Conservation (phyloP, 2,888 invertebrate genomes). For the Cryptocephalus primarius region DNA sequence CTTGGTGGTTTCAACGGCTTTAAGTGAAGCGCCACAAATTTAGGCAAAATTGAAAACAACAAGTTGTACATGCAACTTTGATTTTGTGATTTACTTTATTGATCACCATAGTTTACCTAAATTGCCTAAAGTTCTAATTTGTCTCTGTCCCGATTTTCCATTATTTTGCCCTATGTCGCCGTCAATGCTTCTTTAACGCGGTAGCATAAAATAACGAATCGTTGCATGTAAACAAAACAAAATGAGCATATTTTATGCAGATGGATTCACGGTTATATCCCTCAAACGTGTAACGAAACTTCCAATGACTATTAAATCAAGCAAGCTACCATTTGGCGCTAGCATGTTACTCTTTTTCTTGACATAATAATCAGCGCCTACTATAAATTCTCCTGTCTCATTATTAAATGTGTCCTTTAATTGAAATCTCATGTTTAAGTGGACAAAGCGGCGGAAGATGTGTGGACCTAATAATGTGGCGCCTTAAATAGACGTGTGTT, state of each 20-base stretch:
- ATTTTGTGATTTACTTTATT: too few relatives aligned
- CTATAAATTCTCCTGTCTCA: slow-evolving; percentile 39
- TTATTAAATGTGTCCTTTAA: slow-evolving; percentile 50
- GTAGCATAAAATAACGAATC: neutral
- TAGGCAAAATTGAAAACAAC: too few relatives aligned
- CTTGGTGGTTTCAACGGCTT: too few relatives aligned
- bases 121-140: too few relatives aligned
- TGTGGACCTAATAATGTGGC: neutral
- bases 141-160: too few relatives aligned
- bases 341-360: slow-evolving; percentile 20
- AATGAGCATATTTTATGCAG: slow-evolving; percentile 11
- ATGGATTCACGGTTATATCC: slow-evolving; percentile 9
- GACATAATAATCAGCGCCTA: slow-evolving; percentile 26
- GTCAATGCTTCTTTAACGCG: neutral
- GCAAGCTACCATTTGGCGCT: slow-evolving; percentile 18
- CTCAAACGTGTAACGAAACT: slow-evolving; percentile 7
- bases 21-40: too few relatives aligned
- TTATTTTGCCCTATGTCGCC: too few relatives aligned
- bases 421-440: slow-evolving; percentile 50
- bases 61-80: too few relatives aligned
- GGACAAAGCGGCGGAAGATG: slow-evolving; percentile 5
- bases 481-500: neutral
- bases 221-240: neutral
- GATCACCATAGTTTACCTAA: too few relatives aligned
- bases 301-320: slow-evolving; percentile 13